Evolutionary conservation across 2,113 vertebrate genomes (phyloP), one percentile per base, ranked within the genome.

Genomic region (Xiphophorus couchianus): DNA sequence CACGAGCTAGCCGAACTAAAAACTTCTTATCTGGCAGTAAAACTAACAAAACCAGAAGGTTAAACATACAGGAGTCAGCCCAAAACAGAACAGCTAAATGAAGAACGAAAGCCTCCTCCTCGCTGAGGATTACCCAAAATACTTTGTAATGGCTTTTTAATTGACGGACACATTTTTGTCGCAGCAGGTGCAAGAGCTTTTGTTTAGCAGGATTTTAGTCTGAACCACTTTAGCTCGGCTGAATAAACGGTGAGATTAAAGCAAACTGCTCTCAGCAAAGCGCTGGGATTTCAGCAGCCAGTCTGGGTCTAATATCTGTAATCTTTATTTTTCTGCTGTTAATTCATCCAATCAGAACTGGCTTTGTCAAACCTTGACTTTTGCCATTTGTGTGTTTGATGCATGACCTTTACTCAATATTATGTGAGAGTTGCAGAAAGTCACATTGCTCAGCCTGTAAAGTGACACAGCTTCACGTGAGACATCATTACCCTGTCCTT

Each of bases 401-500:
- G 5, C n/a, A 3, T 10, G 2, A 9, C 15, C 44, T 54, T 54
- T n/a, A 19, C 5, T 54, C 9, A 54, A 54, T 54, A 22, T 54
- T 54, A 25, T n/a, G 51, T 10, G 28, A 58, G 0, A 44, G 27
- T 22, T 17, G 8, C 51, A 31, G 29, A 69, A 2, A 37, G 29
- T 83, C 35, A 54, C 33, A 14, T 62, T 66, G 60, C 25, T 10
- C 51, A n/a, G 51, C 10, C 51, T 29, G 12, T 1, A 17, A 51
- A 63, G n/a, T 62, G 35, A 19, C 1, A 3, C 51, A 67, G 29
- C 61, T 77, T 71, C 62, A 67, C 25, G 5, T 80, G 75, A 48
- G 29, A 27, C 65, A 58, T 73, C 80, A 82, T 86, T 79, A 83
- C 75, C 58, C 60, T 51, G n/a, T 69, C 10, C 63, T 81, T 74